Evolutionary conservation across 1,140 invertebrate genomes (phyloP).

Genomic region (Orius insidiosus): DNA sequence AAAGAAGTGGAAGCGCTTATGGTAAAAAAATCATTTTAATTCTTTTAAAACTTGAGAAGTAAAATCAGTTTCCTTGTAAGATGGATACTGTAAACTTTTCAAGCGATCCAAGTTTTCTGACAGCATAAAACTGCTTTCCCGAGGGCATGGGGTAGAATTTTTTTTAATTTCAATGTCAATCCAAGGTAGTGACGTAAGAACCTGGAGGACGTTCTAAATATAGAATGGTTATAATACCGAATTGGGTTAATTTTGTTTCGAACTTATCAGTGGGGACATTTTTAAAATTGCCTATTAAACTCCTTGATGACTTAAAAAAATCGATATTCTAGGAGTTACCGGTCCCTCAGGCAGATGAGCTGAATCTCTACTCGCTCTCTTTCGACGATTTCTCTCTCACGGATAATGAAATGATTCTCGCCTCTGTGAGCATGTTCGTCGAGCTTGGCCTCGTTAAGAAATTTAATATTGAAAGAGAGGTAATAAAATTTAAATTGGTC

Average conservation of each 20-base stretch:
- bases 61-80: background rate
- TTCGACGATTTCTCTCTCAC: constrained; percentile 35
- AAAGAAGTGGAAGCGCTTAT: constrained; percentile 34
- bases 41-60: background rate
- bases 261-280: too few species aligned
- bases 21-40: constrained; percentile 23
- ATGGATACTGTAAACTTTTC: too few species aligned
- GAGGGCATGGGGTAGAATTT: too few species aligned
- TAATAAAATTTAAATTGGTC: constrained; percentile 23
- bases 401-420: constrained; percentile 35
- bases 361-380: constrained; percentile 26
- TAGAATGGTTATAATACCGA: too few species aligned
- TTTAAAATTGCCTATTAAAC: too few species aligned
- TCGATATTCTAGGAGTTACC: constrained; percentile 21
- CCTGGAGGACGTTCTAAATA: too few species aligned
- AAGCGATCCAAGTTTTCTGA: too few species aligned
- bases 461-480: constrained; percentile 35
- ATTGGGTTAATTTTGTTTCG: too few species aligned
- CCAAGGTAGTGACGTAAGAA: too few species aligned
- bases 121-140: too few species aligned
- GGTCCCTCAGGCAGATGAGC: constrained; percentile 25
- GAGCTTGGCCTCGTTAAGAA: constrained; percentile 37
- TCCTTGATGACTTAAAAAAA: too few species aligned
- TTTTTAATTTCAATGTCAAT: too few species aligned
- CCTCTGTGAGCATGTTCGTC: constrained; percentile 35